These are phyloP conservation scores for Percopsis transmontana DNA, from an alignment of 2,113 vertebrate genomes.

Conservation along the genomic window DNA sequence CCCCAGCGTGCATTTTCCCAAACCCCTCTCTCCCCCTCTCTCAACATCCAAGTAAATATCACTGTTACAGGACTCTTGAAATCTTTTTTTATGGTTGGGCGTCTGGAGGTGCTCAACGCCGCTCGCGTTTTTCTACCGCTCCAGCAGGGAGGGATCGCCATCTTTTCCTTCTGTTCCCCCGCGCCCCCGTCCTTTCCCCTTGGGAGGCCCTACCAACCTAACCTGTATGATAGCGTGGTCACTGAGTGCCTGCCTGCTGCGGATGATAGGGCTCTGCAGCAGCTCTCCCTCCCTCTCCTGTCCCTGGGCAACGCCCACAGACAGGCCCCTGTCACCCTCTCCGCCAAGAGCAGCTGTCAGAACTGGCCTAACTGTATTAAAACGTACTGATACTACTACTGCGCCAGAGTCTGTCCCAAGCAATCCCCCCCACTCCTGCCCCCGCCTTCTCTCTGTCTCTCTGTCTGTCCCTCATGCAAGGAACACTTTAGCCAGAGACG, in stretches of 20 bases:
- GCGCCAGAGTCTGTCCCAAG: slow-evolving; percentile 75
- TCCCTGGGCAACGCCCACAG: slow-evolving; percentile 49
- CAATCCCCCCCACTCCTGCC: slow-evolving; percentile 56
- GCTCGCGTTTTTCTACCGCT: slow-evolving; percentile 54
- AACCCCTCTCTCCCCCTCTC: slow-evolving; percentile 43
- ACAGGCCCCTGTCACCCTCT: slow-evolving; percentile 36
- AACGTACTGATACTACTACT: slow-evolving; percentile 64
- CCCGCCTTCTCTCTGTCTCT: slow-evolving; percentile 35
- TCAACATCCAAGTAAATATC: slow-evolving; percentile 76
- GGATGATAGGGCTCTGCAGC: slow-evolving; percentile 67
- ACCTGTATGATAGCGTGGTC: slow-evolving; percentile 76
- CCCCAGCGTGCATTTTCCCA: neutral
- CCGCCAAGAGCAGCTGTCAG: slow-evolving; percentile 70
- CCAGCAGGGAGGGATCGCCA: slow-evolving; percentile 60
- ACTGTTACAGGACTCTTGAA: slow-evolving; percentile 76
- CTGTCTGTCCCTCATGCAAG: slow-evolving; percentile 67
- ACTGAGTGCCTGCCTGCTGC: slow-evolving; percentile 82
- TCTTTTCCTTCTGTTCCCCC: slow-evolving; percentile 15
- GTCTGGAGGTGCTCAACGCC: slow-evolving; percentile 69
- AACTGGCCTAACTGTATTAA: slow-evolving; percentile 69
- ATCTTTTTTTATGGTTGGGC: slow-evolving; percentile 61
- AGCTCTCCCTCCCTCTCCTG: slow-evolving; percentile 49
- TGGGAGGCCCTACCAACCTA: slow-evolving; percentile 70
- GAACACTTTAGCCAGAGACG: slow-evolving; percentile 76
- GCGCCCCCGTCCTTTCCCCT: slow-evolving; percentile 15